phyloP scores from a whole-genome alignment of 2,113 vertebrate genomes.

The Silurus asotus region DNA sequence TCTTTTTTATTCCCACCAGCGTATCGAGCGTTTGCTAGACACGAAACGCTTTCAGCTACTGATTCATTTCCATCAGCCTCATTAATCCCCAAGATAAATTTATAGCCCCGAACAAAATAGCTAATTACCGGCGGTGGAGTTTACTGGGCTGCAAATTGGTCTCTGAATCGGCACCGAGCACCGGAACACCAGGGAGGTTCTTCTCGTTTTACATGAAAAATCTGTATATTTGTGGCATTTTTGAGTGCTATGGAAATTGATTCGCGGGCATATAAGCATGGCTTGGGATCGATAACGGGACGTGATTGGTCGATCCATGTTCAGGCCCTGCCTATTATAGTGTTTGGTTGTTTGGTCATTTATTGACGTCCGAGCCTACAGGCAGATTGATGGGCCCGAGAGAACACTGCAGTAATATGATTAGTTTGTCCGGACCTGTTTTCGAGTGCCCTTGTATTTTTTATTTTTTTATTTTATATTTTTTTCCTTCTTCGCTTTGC shows the following conservation, averaged over 20 bases:
- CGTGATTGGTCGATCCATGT: neutral
- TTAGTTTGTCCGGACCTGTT: neutral
- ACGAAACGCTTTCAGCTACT: conserved; percentile 39
- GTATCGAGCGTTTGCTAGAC: conserved; percentile 25
- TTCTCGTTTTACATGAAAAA: neutral
- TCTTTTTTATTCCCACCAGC: conserved; percentile 5
- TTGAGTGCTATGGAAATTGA: neutral
- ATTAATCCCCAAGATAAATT: conserved; percentile 73
- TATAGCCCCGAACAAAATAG: conserved; percentile 69
- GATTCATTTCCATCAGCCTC: conserved; percentile 69
- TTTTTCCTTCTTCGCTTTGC: neutral
- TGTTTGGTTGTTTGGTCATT: conserved; percentile 22
- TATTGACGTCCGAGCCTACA: neutral
- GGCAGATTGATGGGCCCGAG: neutral
- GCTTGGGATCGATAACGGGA: neutral
- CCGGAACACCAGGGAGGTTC: conserved; percentile 32
- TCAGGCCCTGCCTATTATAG: neutral
- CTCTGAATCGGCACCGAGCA: conserved; percentile 60
- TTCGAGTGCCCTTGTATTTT: neutral
- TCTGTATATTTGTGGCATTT: neutral
- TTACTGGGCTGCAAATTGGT: conserved; percentile 70
- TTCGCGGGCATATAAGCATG: neutral
- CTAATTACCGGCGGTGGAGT: conserved; percentile 69
- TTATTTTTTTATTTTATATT: accelerated
- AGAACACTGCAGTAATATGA: neutral